Base-by-base conservation (phyloP, 1,140 invertebrate genomes). In the Zophobas atratus region DNA sequence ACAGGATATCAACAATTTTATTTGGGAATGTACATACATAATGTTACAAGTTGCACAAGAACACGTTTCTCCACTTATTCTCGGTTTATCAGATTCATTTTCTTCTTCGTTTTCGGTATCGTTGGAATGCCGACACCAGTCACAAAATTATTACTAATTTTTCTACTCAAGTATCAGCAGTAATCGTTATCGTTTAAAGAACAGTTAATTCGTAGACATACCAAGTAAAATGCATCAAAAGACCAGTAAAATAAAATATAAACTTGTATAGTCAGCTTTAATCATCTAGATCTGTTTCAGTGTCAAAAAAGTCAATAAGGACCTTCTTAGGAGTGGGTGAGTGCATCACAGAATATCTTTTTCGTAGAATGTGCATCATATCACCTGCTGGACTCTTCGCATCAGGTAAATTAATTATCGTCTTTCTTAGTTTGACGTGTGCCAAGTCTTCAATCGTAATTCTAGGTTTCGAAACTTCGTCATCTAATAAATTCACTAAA, bases 301-400 rank as follows among this genome's bases (percentile, higher is more conserved):
- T 48, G 33, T 70, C 56, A 57, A 39, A 48, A 38, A 41, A 51
- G 46, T 75, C 56, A 75, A 46, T 34, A 39, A 41, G 20, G 4
- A 72, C 32, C 38, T 39, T 71, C 43, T 48, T 73, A 34, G 53
- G 76, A 33, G 57, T 48, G 0, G 76, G 76, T 32, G 76, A 73
- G 39, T 77, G 76, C 76, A 77, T 77, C 5, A 55, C 76, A 0
- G 53, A 35, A 34, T 77, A 77, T 36, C 76, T 48, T 35, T 49
- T 49, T 36, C 60, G 56, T 34, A 77, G 49, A 39, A 77, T 73
- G 38, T 73, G 55, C 6, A 63, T 41, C 20, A 77, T 57, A 33
- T 77, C 76, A 34, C 70, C 57, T 32, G 73, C 34, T 4, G 76
- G 70, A 1, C 53, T 57, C n/a, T 43, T 43, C 1, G 38, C 6